Percentiles rank a stretch among this genome's conserved stretches.
Conservation (phyloP, 2,888 invertebrate genomes). For the Phortica okadai region DNA sequence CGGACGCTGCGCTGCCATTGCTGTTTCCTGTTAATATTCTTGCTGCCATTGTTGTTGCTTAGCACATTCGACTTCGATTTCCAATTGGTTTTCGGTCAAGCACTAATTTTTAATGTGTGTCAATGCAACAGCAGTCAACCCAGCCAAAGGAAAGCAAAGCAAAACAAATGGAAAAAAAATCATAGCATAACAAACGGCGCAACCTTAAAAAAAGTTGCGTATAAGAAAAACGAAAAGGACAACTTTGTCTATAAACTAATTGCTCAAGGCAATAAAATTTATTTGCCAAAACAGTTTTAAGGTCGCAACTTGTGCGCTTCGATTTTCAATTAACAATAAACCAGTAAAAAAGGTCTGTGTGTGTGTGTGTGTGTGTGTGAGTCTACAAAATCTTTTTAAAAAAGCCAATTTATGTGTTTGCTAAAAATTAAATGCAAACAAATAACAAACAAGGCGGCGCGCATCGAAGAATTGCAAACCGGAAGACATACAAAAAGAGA, state of each 20-base stretch:
- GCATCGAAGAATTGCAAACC: not conserved
- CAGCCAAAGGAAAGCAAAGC: conserved; percentile 48
- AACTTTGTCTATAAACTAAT: conserved; percentile 44
- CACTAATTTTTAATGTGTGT: conserved; percentile 41
- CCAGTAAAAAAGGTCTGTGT: not conserved
- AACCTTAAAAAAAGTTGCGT: not conserved
- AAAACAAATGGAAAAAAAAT: conserved; percentile 43
- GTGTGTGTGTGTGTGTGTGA: not conserved
- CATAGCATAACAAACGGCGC: conserved; percentile 61
- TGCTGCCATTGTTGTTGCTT: not conserved
- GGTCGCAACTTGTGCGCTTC: not conserved
- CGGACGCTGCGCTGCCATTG: not conserved
- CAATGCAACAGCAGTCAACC: conserved; percentile 41
- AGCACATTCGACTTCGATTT: not conserved
- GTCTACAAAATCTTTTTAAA: not conserved
- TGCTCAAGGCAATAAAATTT: conserved; percentile 12
- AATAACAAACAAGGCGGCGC: not conserved
- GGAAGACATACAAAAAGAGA: not conserved
- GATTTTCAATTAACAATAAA: conserved; percentile 23
- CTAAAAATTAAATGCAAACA: conserved; percentile 13
- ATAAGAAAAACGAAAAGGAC: conserved; percentile 38
- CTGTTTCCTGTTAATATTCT: not conserved
- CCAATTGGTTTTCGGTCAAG: not conserved
- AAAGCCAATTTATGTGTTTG: conserved; percentile 22
- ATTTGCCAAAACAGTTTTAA: too few relatives aligned